Evolutionary conservation across 2,888 invertebrate species (phyloP), one percentile per base, ranked within the genome.

Genomic region (Dichetophora obliterata): DNA sequence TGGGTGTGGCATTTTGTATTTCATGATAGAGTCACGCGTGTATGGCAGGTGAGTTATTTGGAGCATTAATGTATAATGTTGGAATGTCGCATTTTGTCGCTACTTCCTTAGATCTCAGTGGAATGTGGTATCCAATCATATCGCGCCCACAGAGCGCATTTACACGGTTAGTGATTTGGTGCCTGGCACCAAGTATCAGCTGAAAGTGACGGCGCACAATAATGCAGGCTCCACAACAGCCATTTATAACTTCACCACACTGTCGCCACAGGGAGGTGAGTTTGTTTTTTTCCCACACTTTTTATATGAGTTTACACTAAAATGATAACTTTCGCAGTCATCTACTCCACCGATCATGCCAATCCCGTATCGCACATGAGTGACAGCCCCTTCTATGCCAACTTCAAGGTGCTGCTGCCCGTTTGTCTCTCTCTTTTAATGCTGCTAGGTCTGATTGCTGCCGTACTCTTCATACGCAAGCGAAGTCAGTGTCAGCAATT

Each of bases 191-290:
- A 93, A 93, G 84, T 95, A 95, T 86, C 85, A 89, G 83, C 90
- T 95, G 8, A 92, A 93, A 80, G 93, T 95, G 79, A 94, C 93
- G 0, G 96, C 96, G 0, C 94, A 95, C 87, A 96, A 96, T 89
- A 95, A 96, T 88, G 96, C 96, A 0, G 96, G 96, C 0, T 94
- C 94, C 79, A 95, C 95, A 1, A 92, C 93, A 66, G 95, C 95
- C 0, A 90, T 95, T 14, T 96, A 96, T 86, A 95, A 96, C 90
- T 95, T 96, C 87, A 95, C 95, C 37, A 96, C 96, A 1, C 92
- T 95, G 79, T 94, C 94, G 6, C 90, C 94, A 19, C 93, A 93
- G 84, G 95, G 95, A 88, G 93, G 95, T 94, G 88, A 91, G 91
- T 90, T 83, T 65, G 3, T 11, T 65, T 34, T 54, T n/a, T 3